Conservation (phyloP, 2,113 vertebrate genomes). For the Passer domesticus region DNA sequence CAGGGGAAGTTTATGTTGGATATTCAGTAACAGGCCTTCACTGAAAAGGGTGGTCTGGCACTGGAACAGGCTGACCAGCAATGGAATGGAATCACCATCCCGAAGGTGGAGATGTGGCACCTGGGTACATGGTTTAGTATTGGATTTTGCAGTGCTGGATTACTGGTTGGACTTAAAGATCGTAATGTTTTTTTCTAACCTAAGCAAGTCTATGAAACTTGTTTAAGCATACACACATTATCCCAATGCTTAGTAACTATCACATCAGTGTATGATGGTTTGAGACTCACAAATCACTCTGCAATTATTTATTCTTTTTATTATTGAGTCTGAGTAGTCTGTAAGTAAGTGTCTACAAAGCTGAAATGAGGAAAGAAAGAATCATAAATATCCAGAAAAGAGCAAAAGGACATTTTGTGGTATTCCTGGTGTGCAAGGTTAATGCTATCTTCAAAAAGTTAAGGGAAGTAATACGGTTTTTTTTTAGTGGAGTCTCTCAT, state of each 20-base stretch:
- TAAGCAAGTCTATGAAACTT: not conserved
- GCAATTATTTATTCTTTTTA: not conserved
- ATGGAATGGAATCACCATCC: not conserved
- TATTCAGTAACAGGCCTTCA: not conserved
- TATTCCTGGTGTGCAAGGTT: not conserved
- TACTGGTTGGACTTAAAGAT: rapidly evolving
- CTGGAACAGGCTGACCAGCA: not conserved
- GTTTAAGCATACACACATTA: not conserved
- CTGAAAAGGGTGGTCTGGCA: not conserved
- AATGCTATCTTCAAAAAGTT: constrained; percentile 41
- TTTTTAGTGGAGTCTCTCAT: constrained; percentile 49
- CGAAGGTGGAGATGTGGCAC: rapidly evolving
- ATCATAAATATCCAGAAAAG: not conserved
- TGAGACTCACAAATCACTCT: not conserved
- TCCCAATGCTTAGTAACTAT: not conserved
- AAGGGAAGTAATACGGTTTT: constrained; percentile 31
- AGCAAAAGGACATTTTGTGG: not conserved
- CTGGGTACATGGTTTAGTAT: not conserved
- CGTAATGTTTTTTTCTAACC: not conserved
- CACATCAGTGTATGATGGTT: not conserved
- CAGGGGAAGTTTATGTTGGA: rapidly evolving
- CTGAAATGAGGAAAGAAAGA: not conserved
- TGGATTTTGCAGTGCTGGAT: not conserved
- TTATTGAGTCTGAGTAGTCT: not conserved
- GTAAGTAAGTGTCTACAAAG: not conserved